phyloP scores from a whole-genome alignment of 1,140 invertebrate species.

The Lucilia sericata region DNA sequence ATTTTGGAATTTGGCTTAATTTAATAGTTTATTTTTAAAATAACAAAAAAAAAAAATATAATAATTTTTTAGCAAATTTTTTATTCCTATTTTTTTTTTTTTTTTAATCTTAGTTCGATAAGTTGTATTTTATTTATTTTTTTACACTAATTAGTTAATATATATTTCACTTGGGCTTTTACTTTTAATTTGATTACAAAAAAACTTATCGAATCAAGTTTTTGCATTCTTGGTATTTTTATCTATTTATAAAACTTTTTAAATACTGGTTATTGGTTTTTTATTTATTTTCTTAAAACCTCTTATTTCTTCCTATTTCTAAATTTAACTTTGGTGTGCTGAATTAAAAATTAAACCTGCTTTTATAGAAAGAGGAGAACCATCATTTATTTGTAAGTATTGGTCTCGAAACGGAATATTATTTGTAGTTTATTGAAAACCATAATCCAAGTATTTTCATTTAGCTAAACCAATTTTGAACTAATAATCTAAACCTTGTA shows the following conservation, averaged over 20 bases:
- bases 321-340: constrained; percentile 28
- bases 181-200: background rate
- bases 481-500: constrained; percentile 4
- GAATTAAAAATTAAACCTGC: constrained; percentile 47
- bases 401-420: background rate
- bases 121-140: background rate
- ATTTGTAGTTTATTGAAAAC: background rate
- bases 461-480: background rate
- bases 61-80: too few species aligned
- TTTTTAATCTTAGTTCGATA: too few species aligned
- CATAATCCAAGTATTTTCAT: background rate
- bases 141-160: too few species aligned
- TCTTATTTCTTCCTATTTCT: constrained; percentile 26
- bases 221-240: background rate
- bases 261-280: constrained; percentile 36
- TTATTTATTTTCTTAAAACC: constrained; percentile 36
- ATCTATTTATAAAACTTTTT: background rate
- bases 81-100: too few species aligned
- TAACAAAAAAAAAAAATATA: too few species aligned
- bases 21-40: background rate
- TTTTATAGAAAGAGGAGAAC: constrained; percentile 66
- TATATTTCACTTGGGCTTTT: background rate
- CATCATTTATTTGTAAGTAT: constrained; percentile 66
- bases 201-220: background rate
- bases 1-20: background rate